Base-by-base conservation (phyloP, 2,888 invertebrate species). In the Leptinotarsa haldemani region DNA sequence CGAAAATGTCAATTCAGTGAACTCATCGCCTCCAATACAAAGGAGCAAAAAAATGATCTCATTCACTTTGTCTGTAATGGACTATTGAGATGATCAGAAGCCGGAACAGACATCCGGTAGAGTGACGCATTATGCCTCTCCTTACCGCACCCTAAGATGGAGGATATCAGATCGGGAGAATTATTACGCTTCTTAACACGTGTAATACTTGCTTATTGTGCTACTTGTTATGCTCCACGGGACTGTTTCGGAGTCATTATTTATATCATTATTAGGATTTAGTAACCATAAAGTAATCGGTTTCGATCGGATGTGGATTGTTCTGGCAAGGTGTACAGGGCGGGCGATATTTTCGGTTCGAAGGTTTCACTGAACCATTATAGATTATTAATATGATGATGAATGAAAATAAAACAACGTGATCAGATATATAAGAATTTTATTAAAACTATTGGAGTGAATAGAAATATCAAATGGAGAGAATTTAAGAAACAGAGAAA, bases 31-130 rank as follows among this genome's bases (percentile, higher is more conserved):
- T 40, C 9, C 40, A 40, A 9, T 40, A 40, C 40, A 40, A 40
- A 40, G 9, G 40, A 40, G 9, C 40, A 40, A 70, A 70, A 70
- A 72, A 67, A 72, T 72, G 72, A 72, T 72, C 72, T 65, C 68
- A 72, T 72, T 68, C 67, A 64, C 20, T 4, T 22, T 52, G 64
- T 66, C 65, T 75, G 83, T 81, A 81, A 84, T 83, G 83, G 81
- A 82, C 83, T 84, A 85, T 84, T 84, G 84, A 84, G 84, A 83
- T 83, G 84, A 81, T 80, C 84, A 84, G 80, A 80, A 80, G 84
- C 85, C 86, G 85, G 85, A 86, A 86, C 85, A 82, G 84, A 86
- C 86, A 86, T 86, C 86, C 86, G 86, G 86, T 85, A 84, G 40
- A 40, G 80, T 82, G 82, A 82, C 80, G 80, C 82, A 82, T 78